Conservation (phyloP, 23 tunicate genomes). For the Styela plicata region DNA sequence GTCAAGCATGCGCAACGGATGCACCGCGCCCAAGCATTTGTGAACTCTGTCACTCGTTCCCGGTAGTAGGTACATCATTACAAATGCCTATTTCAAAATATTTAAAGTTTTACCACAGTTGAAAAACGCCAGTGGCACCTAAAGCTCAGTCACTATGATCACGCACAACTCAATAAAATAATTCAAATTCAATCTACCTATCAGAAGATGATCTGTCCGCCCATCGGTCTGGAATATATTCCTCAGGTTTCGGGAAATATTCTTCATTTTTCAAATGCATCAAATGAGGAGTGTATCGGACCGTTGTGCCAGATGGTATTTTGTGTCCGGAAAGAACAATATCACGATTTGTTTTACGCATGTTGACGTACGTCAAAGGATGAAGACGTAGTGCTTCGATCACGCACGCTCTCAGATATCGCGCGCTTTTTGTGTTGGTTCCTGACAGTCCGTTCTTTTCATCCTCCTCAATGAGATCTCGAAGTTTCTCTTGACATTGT, state of each 20-base stretch:
- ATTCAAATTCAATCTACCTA: conserved; percentile 38
- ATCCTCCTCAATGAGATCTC: conserved; percentile 40
- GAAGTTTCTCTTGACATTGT: conserved; percentile 58
- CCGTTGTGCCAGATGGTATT: conserved; percentile 79
- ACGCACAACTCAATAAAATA: no score
- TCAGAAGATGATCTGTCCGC: conserved; percentile 39
- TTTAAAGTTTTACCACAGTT: no score
- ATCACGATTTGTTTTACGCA: conserved; percentile 71
- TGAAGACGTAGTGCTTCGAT: conserved; percentile 80
- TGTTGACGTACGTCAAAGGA: conserved; percentile 88
- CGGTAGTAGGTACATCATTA: no score
- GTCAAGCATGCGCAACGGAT: no score
- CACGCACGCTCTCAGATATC: conserved; percentile 66
- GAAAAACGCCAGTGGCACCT: no score
- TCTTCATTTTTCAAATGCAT: conserved; percentile 69
- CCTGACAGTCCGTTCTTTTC: conserved; percentile 29
- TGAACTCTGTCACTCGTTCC: no score
- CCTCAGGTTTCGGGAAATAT: conserved; percentile 55
- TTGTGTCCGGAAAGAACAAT: conserved; percentile 72
- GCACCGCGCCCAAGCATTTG: no score
- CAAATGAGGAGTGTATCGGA: conserved; percentile 81
- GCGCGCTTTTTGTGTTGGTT: conserved; percentile 22
- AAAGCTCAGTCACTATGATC: no score
- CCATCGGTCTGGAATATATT: conserved; percentile 80
- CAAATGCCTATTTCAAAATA: no score